Conservation (phyloP, 1,140 invertebrate genomes). For the Heliconius eleuchia region DNA sequence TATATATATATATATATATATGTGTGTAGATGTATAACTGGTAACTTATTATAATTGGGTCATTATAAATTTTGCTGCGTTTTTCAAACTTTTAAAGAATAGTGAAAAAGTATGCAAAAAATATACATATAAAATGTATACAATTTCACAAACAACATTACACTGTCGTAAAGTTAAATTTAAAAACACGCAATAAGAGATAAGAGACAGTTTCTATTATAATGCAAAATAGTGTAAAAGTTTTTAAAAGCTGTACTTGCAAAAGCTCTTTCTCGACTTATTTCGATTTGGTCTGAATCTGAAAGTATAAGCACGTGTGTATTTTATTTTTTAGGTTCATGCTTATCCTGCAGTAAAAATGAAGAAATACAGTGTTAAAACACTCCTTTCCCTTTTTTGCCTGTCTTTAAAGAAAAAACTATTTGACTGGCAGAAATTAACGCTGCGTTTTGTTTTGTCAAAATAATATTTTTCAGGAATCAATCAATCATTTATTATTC, state of each 20-base stretch:
- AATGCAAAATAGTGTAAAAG: not conserved
- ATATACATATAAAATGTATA: not conserved
- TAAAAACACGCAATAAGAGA: not conserved
- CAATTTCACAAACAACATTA: not conserved
- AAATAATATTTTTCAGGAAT: too few species aligned
- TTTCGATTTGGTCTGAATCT: not conserved
- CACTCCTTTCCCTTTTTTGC: not conserved
- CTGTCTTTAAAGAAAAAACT: too few species aligned
- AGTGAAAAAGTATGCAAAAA: not conserved
- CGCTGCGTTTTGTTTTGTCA: too few species aligned
- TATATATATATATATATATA: too few species aligned
- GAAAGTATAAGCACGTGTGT: not conserved
- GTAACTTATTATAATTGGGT: too few species aligned
- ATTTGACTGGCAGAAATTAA: too few species aligned
- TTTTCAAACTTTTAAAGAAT: too few species aligned
- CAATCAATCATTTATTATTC: too few species aligned
- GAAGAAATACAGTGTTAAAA: not conserved
- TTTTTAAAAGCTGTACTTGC: not conserved
- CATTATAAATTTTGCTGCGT: too few species aligned
- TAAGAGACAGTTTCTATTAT: conserved; percentile 2
- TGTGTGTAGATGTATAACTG: too few species aligned
- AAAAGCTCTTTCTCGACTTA: not conserved
- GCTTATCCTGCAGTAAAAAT: not conserved
- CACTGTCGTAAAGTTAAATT: not conserved
- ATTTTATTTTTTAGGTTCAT: not conserved